Base-by-base conservation (phyloP, 37 sponge, comb jelly and placozoan species). In the Lycopodina hypogea region DNA sequence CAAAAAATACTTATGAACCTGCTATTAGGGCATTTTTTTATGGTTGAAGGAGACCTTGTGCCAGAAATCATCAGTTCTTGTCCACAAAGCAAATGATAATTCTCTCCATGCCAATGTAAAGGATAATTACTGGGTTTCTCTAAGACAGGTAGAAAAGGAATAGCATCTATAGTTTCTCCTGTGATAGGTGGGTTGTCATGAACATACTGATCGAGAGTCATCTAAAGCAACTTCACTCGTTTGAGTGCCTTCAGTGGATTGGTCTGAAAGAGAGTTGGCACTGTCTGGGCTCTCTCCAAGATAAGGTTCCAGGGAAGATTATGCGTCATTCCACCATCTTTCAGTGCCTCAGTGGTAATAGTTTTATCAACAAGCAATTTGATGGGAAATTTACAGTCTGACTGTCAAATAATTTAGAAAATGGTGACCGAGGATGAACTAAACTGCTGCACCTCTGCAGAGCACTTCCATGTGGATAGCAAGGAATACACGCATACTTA, bases 141-240 rank as follows among this genome's bases (percentile, higher is more conserved):
- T 24, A 83, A 15, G 3, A 88, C 89, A 42, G 89, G 89, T 23
- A 91, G 33, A 53, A 91, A 91, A 21, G 79, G 79, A 14, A 90
- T 50, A 2, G 39, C n/a, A 11, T 68, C 22, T 22, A 75, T 18
- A 17, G 8, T 35, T 11, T 21, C 34, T 68, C n/a, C n/a, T n/a
- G n/a, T n/a, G n/a, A n/a, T n/a, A n/a, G 37, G 28, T 37, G 40
- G 37, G 26, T 62, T 26, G 30, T 24, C 64, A 28, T 21, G 8
- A 23, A 24, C 30, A 62, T 21, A 62, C 11, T 30, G 4, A 17
- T 30, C 40, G 9, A 32, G 8, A 9, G 41, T 36, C 12, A 35
- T 12, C 4, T 75, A 1, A 26, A 82, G 32, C 4, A 65, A 36
- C 22, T 75, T 3, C 22, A 75, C 76, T 36, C 83, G 53, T 53